Conservation (phyloP, 2,113 vertebrate genomes). For the Cynocephalus volans region DNA sequence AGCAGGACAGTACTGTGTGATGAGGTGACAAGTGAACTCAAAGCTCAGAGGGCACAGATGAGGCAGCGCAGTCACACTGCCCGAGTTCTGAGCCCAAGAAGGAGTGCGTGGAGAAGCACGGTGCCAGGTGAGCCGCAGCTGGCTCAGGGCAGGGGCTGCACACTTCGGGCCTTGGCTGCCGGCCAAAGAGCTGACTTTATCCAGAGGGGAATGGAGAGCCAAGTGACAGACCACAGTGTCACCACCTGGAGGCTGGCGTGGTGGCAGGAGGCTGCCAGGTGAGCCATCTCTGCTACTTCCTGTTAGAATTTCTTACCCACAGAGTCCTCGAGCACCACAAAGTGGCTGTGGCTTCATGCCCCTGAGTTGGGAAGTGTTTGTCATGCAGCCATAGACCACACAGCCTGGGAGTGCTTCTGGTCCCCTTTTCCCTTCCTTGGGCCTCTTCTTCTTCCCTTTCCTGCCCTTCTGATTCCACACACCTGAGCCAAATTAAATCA, state of each 20-base stretch:
- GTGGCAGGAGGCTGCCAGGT: not conserved
- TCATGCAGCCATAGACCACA: too few relatives aligned
- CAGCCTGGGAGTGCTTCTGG: not conserved
- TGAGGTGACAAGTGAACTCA: not conserved
- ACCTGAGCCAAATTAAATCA: not conserved
- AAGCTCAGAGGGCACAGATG: not conserved
- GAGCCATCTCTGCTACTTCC: too few relatives aligned
- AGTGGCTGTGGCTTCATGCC: too few relatives aligned
- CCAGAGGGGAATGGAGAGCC: not conserved
- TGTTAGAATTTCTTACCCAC: not conserved
- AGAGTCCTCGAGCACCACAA: not conserved
- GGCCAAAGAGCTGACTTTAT: too few relatives aligned
- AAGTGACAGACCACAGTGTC: too few relatives aligned
- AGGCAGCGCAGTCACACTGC: not conserved
- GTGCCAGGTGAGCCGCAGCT: accelerated
- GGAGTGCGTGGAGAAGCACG: not conserved
- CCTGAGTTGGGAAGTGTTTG: not conserved
- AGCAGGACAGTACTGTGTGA: not conserved
- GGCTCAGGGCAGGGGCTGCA: not conserved
- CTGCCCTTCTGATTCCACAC: not conserved
- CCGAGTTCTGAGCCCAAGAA: not conserved
- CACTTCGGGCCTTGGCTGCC: not conserved
- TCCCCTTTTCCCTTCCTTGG: not conserved
- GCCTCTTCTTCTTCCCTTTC: not conserved
- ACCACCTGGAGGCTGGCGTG: not conserved